Base-by-base conservation (phyloP, 2,888 invertebrate genomes). In the Volucella inflata region DNA sequence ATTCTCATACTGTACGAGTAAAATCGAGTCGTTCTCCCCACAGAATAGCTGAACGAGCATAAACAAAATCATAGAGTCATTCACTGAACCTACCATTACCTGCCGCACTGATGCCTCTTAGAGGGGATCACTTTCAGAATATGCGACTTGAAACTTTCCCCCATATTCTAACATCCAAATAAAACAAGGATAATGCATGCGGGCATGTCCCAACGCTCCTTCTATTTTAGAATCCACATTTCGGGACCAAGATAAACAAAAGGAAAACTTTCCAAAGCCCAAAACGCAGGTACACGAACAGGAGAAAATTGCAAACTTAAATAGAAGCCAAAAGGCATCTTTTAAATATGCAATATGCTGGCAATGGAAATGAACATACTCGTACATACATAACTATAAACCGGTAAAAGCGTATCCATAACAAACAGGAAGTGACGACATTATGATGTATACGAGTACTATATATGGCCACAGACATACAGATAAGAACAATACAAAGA, bases 341-440 rank as follows among this genome's bases (percentile, higher is more conserved):
- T 70, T 42, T 42, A 72, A 72, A 67, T 48, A 84, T 72, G 53
- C 70, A 74, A 36, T n/a, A n/a, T n/a, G 59, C 62, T 67, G 40
- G 42, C 48, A 65, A 57, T 57, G 72, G 67, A 75, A 76, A 68
- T 64, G 40, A 81, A 80, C 59, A 30, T 30, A 30, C 6, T 30
- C 30, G 30, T 30, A 75, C 60, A 74, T 30, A 75, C 60, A 74
- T 44, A 75, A 48, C 74, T 14, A 50, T 48, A 21, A 59, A 57
- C 46, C 40, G 57, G 55, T 30, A 14, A 14, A 48, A 57, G 51
- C 50, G 38, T 38, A 70, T 53, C 70, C 74, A 79, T 65, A 50
- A 75, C 71, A 85, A 75, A 85, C 80, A 80, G 84, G 84, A 85
- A 85, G 62, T 76, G 80, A 67, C 60, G 80, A 80, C 75, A 85